These are phyloP conservation scores for Leptinotarsa undecemlineata DNA, from an alignment of 1,140 invertebrate species.

Conservation along the genomic window DNA sequence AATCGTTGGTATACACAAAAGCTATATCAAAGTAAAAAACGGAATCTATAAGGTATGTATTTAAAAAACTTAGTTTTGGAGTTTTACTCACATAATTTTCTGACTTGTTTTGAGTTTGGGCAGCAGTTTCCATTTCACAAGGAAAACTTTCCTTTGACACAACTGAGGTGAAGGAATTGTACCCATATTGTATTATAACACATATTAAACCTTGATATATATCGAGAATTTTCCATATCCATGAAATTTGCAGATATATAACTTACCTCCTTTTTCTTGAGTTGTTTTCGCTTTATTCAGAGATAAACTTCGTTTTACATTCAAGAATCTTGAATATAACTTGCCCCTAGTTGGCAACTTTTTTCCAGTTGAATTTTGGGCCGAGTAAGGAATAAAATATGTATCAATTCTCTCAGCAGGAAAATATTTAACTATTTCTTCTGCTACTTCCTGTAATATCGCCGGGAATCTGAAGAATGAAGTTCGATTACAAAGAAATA, in stretches of 20 bases:
- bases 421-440: slow-evolving; percentile 5
- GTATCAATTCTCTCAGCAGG: slow-evolving; percentile 9
- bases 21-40: too few relatives aligned
- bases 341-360: neutral
- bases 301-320: neutral
- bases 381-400: neutral
- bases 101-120: too few relatives aligned
- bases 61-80: too few relatives aligned
- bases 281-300: neutral
- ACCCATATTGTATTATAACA: too few relatives aligned
- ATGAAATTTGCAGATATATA: neutral
- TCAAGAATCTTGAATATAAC: slow-evolving; percentile 3
- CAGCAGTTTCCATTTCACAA: too few relatives aligned
- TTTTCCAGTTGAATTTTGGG: neutral
- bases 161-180: too few relatives aligned
- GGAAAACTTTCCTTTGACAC: too few relatives aligned
- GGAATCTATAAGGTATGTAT: too few relatives aligned
- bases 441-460: neutral
- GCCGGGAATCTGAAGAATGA: neutral
- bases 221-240: too few relatives aligned
- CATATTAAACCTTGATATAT: too few relatives aligned
- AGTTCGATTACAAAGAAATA: neutral
- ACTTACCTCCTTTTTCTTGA: neutral
- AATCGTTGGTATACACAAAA: too few relatives aligned
- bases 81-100: too few relatives aligned